These are phyloP conservation scores for Vespertilio murinus DNA, from an alignment of 2,797 vertebrate genomes.

Conservation along the genomic window DNA sequence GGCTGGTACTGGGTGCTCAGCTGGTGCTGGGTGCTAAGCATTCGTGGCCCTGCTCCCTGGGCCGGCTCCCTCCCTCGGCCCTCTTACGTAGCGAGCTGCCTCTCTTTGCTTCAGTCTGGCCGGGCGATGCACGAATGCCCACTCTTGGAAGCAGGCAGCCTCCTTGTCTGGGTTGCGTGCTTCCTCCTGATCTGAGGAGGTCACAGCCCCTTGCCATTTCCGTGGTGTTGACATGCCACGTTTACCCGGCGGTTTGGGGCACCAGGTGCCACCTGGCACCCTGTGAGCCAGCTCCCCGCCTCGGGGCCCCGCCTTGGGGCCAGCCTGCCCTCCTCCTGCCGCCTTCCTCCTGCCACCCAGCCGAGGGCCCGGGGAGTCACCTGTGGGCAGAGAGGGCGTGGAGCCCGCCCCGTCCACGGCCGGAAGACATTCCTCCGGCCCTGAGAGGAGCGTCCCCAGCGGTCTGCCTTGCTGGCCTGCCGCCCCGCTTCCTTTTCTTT, in stretches of 20 bases:
- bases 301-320: background rate
- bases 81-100: fast-evolving
- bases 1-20: too few relatives aligned
- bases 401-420: background rate
- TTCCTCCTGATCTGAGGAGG: background rate
- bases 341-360: fast-evolving
- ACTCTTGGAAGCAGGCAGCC: fast-evolving
- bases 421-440: fast-evolving
- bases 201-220: fast-evolving
- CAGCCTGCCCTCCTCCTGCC: fast-evolving
- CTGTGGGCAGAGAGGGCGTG: fast-evolving
- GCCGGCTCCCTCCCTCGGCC: background rate
- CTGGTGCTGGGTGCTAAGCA: background rate
- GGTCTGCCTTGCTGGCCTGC: background rate
- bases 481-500: background rate
- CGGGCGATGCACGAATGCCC: fast-evolving
- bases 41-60: background rate
- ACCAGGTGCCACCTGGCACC: background rate
- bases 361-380: fast-evolving
- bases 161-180: fast-evolving
- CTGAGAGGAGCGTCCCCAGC: fast-evolving
- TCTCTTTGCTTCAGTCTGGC: background rate
- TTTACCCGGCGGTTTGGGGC: background rate
- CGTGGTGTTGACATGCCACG: background rate
- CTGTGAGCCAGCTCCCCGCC: background rate